These are phyloP conservation scores for Octonoba sinensis DNA, from an alignment of 2,888 invertebrate genomes.

Conservation along the genomic window DNA sequence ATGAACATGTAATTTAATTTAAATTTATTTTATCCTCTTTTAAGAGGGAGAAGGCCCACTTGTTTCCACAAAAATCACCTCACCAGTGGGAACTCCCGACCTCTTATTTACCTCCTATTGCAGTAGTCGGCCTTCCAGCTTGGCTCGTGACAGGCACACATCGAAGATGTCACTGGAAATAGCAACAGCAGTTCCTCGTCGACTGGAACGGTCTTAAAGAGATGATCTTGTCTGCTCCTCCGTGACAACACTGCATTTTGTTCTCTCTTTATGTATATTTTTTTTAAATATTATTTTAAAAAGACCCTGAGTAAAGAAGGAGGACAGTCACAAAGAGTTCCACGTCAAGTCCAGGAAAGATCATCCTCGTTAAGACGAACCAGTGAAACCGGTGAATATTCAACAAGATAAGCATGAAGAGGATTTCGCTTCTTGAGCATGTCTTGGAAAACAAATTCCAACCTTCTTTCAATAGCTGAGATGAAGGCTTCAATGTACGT, in stretches of 20 bases:
- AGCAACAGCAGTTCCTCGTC: constrained; percentile 34
- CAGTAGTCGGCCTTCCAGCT: constrained; percentile 45
- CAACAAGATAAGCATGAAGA: constrained; percentile 32
- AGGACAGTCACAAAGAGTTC: constrained; percentile 63
- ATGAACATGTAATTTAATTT: constrained; percentile 35
- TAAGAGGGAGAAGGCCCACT: constrained; percentile 55
- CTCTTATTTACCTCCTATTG: constrained; percentile 39
- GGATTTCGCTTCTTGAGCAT: constrained; percentile 57
- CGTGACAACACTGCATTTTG: constrained; percentile 62
- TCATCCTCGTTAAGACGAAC: constrained; percentile 40
- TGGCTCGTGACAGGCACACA: constrained; percentile 41
- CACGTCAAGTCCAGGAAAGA: constrained; percentile 27
- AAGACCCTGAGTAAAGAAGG: constrained; percentile 65
- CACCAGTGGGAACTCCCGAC: constrained; percentile 57
- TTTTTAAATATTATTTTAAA: constrained; percentile 58
- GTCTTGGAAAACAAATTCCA: constrained; percentile 22
- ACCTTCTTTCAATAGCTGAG: neutral
- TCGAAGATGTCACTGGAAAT: constrained; percentile 26
- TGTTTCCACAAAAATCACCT: constrained; percentile 62
- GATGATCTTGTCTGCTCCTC: constrained; percentile 33
- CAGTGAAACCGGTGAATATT: constrained; percentile 22
- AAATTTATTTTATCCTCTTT: constrained; percentile 40
- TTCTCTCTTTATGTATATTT: constrained; percentile 56
- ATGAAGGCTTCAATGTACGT: neutral
- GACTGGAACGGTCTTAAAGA: constrained; percentile 22